A percentile compares a stretch with the other conserved stretches of the same genome.
phyloP scores from a whole-genome alignment of 2,797 vertebrate genomes.

The Anomalospiza imberbis region DNA sequence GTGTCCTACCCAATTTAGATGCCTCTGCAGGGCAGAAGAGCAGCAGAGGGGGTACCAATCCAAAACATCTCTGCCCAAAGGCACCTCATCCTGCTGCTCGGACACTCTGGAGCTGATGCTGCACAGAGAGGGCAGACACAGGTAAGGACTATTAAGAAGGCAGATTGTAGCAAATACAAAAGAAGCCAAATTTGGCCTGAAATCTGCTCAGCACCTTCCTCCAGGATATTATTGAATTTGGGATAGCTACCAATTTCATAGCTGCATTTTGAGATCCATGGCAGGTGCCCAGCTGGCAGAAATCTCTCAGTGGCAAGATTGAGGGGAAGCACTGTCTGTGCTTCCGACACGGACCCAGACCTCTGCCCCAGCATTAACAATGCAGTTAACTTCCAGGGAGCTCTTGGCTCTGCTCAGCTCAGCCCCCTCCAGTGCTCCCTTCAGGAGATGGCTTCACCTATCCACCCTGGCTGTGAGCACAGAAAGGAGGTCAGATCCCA shows the following conservation, averaged over 20 bases:
- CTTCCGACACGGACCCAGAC: fast-evolving
- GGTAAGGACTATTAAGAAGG: neutral
- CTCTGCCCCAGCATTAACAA: neutral
- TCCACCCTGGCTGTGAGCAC: neutral
- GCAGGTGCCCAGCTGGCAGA: neutral
- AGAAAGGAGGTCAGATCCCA: conserved; percentile 22
- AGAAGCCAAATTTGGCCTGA: neutral
- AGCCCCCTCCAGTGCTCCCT: neutral
- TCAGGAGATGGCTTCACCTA: neutral
- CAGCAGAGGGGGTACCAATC: neutral
- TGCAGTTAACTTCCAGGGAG: neutral
- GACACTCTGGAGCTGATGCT: neutral
- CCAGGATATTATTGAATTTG: neutral
- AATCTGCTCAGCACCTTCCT: neutral
- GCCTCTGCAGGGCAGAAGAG: neutral
- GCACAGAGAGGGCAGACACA: neutral
- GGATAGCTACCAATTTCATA: neutral
- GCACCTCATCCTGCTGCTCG: neutral
- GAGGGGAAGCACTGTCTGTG: neutral
- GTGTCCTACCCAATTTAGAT: fast-evolving
- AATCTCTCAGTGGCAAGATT: neutral
- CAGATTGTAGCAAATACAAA: neutral
- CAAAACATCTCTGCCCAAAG: neutral
- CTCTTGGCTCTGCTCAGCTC: neutral
- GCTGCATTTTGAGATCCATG: neutral